Evolutionary conservation across 2,888 invertebrate genomes (phyloP).

Genomic region (Barypeithes pellucidus): DNA sequence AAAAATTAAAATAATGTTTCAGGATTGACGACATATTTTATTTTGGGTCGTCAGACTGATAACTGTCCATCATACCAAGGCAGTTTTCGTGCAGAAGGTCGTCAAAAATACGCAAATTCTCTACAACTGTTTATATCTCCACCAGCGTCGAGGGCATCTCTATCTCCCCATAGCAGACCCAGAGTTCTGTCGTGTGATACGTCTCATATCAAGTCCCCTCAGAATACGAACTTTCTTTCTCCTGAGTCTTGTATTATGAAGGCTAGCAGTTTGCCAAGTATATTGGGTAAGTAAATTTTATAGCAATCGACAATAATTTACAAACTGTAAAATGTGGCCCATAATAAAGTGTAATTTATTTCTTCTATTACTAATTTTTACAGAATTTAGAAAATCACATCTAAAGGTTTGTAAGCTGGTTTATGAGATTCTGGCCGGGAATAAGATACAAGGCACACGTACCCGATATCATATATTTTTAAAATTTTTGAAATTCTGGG

Average conservation of each 20-base stretch:
- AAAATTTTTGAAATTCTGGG: too few relatives aligned
- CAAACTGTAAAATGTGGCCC: too few relatives aligned
- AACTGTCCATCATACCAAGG: slow-evolving; percentile 67
- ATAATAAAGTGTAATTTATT: too few relatives aligned
- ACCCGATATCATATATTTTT: too few relatives aligned
- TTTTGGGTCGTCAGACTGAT: slow-evolving; percentile 81
- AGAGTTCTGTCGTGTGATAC: slow-evolving; percentile 69
- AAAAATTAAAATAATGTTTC: slow-evolving; percentile 57
- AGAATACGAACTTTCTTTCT: slow-evolving; percentile 74
- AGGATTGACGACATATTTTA: slow-evolving; percentile 92
- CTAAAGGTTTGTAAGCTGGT: too few relatives aligned
- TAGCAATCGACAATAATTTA: too few relatives aligned
- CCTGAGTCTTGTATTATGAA: slow-evolving; percentile 77
- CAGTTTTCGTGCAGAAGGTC: slow-evolving; percentile 65
- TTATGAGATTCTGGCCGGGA: too few relatives aligned
- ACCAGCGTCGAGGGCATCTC: slow-evolving; percentile 69
- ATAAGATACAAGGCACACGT: too few relatives aligned
- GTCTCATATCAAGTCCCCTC: slow-evolving; percentile 61
- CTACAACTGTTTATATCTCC: slow-evolving; percentile 78
- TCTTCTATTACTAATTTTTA: too few relatives aligned
- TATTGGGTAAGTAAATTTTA: slow-evolving; percentile 71
- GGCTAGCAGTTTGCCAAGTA: slow-evolving; percentile 88
- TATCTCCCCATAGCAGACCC: slow-evolving; percentile 67
- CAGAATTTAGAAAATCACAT: too few relatives aligned
- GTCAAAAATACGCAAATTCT: slow-evolving; percentile 69